A percentile compares a stretch with the other conserved stretches of the same genome.
Evolutionary conservation across 2,797 vertebrate species (phyloP).

Genomic region (Macroramphosus scolopax): DNA sequence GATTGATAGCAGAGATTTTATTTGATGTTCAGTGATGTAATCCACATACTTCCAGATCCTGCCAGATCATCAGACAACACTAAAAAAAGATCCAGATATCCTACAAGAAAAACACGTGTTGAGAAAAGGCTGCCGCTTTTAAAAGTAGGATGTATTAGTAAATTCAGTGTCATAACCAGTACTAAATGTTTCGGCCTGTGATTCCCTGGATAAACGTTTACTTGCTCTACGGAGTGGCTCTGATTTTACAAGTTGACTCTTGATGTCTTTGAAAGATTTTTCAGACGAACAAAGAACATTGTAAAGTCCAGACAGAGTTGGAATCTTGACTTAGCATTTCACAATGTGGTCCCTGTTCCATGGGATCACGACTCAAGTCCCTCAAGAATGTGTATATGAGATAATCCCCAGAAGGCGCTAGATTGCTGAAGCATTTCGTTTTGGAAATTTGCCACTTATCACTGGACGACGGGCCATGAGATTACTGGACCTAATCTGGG

Average conservation of each 20-base stretch:
- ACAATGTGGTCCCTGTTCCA: constrained; percentile 72
- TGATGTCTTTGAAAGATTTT: constrained; percentile 53
- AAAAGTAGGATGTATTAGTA: too few species aligned
- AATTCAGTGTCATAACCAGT: neutral
- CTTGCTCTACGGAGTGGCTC: constrained; percentile 29
- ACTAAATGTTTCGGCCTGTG: constrained; percentile 5
- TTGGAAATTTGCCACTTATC: constrained; percentile 46
- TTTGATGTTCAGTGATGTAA: constrained; percentile 17
- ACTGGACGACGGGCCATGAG: constrained; percentile 30
- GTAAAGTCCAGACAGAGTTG: constrained; percentile 39
- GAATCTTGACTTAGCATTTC: constrained; percentile 45
- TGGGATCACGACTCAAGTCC: constrained; percentile 50
- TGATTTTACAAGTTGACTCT: constrained; percentile 35
- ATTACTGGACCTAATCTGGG: constrained; percentile 43
- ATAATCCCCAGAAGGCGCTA: constrained; percentile 59
- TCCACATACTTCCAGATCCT: neutral
- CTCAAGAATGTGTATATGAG: constrained; percentile 67
- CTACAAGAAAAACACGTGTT: constrained; percentile 1
- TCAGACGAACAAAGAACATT: constrained; percentile 66
- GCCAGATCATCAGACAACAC: constrained; percentile 1
- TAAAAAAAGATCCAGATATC: too few species aligned
- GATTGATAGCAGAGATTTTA: too few species aligned
- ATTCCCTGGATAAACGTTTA: constrained; percentile 37
- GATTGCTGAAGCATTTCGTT: constrained; percentile 54
- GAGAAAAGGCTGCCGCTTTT: constrained; percentile 2